phyloP scores from a whole-genome alignment of 2,888 invertebrate genomes.

The Stenichneumon culpator region DNA sequence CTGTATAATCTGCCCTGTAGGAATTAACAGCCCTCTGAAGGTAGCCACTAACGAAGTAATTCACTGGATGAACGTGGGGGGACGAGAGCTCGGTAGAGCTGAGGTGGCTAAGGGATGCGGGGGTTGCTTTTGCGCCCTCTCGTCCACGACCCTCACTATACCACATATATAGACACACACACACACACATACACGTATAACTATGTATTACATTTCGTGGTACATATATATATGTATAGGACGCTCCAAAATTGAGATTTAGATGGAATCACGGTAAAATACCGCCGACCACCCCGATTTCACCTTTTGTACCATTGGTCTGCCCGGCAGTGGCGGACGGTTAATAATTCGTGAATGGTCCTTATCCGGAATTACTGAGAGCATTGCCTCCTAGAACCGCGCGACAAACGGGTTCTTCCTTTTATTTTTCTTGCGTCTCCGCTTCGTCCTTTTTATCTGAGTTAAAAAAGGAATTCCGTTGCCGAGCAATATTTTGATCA shows the following conservation, averaged over 20 bases:
- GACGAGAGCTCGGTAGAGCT: conserved; percentile 67
- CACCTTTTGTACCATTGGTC: conserved; percentile 47
- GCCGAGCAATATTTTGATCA: neutral
- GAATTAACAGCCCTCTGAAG: conserved; percentile 85
- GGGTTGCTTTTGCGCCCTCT: conserved; percentile 67
- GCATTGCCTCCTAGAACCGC: conserved; percentile 16
- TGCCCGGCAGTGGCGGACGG: conserved; percentile 66
- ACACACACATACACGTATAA: neutral
- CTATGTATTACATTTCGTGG: conserved; percentile 33
- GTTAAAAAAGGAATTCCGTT: neutral
- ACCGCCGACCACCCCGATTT: conserved; percentile 65
- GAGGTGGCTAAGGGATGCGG: conserved; percentile 67
- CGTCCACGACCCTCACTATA: conserved; percentile 50
- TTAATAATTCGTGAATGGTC: conserved; percentile 72
- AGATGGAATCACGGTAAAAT: conserved; percentile 81
- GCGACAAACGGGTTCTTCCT: conserved; percentile 23
- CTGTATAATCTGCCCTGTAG: conserved; percentile 85
- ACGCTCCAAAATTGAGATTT: conserved; percentile 83
- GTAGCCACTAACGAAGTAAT: conserved; percentile 85
- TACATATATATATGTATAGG: conserved; percentile 70
- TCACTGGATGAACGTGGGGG: conserved; percentile 84
- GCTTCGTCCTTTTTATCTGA: conserved; percentile 1
- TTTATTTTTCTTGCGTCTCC: conserved; percentile 10
- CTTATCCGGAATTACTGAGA: conserved; percentile 52
- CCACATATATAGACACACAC: neutral